Percentiles rank a stretch among this genome's conserved stretches.
Evolutionary conservation across 1,140 invertebrate genomes (phyloP).

Genomic region (Heliconius hewitsoni): DNA sequence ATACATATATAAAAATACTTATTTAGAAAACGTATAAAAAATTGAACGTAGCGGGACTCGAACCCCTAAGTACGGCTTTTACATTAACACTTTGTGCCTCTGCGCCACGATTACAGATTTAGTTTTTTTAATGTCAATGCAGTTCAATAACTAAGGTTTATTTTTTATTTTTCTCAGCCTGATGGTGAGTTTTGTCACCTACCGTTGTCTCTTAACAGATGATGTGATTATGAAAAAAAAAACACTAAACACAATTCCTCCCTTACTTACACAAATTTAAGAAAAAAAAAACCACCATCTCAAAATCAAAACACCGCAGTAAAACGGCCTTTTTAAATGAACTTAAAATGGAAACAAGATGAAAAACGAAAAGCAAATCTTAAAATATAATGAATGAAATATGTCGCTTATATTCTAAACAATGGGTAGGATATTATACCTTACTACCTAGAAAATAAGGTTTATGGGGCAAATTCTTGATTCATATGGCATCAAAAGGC

Average conservation of each 20-base stretch:
- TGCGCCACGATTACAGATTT: no score
- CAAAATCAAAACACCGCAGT: conserved; percentile 6
- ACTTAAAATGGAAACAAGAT: conserved; percentile 34
- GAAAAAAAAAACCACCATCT: background rate
- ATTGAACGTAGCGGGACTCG: no score
- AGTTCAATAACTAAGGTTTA: no score
- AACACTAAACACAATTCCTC: no score
- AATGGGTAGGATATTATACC: background rate
- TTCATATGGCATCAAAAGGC: conserved; percentile 41
- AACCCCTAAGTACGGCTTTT: no score
- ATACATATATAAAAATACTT: no score
- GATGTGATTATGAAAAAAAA: no score
- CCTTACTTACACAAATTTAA: background rate
- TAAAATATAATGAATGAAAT: conserved; percentile 38
- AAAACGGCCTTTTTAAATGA: conserved; percentile 26
- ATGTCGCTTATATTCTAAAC: conserved; percentile 15
- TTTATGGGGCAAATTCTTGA: background rate
- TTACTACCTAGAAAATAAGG: conserved; percentile 2
- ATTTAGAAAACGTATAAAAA: no score
- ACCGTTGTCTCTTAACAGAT: background rate
- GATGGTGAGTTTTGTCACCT: background rate
- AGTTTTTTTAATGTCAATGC: no score
- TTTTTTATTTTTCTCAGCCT: no score
- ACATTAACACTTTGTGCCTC: no score
- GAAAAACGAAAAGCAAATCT: conserved; percentile 30